Evolutionary conservation across 2,797 vertebrate species (phyloP).

Genomic region (Microchirus variegatus): DNA sequence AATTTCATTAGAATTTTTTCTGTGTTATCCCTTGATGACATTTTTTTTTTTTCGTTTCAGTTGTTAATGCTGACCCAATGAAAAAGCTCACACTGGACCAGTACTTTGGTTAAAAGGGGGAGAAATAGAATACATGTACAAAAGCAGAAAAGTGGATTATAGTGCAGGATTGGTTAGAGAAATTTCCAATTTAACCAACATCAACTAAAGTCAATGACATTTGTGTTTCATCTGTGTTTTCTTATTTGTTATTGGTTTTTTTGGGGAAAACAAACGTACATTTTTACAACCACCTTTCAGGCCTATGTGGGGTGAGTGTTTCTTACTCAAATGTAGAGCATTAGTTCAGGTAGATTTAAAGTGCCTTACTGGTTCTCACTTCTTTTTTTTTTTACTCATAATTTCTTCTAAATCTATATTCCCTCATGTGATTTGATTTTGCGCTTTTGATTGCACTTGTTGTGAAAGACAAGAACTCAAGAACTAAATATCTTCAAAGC

Average conservation of each 20-base stretch:
- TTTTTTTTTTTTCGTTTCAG: too few species aligned
- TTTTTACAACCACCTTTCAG: neutral
- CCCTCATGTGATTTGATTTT: slow-evolving; percentile 55
- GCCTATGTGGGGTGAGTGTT: slow-evolving; percentile 13
- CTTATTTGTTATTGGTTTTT: neutral
- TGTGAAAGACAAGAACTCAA: slow-evolving; percentile 31
- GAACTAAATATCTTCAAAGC: slow-evolving; percentile 42
- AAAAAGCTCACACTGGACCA: neutral
- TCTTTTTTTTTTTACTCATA: slow-evolving; percentile 11
- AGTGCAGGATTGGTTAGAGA: neutral
- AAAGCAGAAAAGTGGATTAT: neutral
- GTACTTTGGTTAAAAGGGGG: neutral
- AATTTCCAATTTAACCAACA: neutral
- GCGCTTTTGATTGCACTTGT: slow-evolving; percentile 57
- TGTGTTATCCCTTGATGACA: neutral
- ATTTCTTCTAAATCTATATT: slow-evolving; percentile 34
- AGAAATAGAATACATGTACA: neutral
- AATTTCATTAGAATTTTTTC: neutral
- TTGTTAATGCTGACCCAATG: too few species aligned
- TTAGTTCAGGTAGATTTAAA: slow-evolving; percentile 58
- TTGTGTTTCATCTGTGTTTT: neutral
- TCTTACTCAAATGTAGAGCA: slow-evolving; percentile 26
- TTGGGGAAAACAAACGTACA: slow-evolving; percentile 1
- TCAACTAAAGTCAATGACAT: neutral
- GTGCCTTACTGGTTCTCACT: slow-evolving; percentile 59